phyloP scores from a whole-genome alignment of 2,113 vertebrate genomes.

The Zosterops borbonicus region DNA sequence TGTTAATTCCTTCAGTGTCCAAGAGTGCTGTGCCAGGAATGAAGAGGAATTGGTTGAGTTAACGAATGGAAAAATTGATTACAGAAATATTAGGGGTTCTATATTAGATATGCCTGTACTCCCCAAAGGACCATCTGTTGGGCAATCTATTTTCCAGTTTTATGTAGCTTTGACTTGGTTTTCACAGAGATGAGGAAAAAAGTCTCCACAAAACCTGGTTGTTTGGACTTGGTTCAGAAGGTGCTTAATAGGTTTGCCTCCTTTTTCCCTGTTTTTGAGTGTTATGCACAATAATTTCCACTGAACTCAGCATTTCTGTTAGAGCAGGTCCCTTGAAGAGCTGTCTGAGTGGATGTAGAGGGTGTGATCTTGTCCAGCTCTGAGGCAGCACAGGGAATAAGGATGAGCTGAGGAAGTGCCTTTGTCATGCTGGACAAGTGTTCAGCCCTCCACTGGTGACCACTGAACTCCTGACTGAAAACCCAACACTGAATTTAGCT shows the following conservation, averaged over 20 bases:
- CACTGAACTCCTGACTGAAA: neutral
- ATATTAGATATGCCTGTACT: neutral
- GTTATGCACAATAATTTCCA: neutral
- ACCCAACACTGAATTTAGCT: neutral
- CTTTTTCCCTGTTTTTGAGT: neutral
- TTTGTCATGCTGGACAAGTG: neutral
- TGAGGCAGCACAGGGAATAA: rapidly evolving
- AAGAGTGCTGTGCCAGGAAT: neutral
- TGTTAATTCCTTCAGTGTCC: neutral
- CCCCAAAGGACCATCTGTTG: neutral
- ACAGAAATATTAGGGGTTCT: neutral
- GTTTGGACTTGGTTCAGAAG: neutral
- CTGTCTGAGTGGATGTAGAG: neutral
- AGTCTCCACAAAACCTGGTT: neutral
- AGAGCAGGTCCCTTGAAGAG: neutral
- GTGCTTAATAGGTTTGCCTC: neutral
- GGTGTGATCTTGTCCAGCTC: neutral
- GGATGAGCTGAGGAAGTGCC: neutral
- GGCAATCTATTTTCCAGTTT: neutral
- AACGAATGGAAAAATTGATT: neutral
- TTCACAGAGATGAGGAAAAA: neutral
- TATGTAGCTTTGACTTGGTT: neutral
- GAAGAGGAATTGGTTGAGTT: neutral
- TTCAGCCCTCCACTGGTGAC: neutral
- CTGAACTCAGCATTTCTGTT: neutral